Percentiles rank a stretch among this genome's conserved stretches.
Evolutionary conservation across 2,113 vertebrate genomes (phyloP).

Genomic region (Casuarius casuarius): DNA sequence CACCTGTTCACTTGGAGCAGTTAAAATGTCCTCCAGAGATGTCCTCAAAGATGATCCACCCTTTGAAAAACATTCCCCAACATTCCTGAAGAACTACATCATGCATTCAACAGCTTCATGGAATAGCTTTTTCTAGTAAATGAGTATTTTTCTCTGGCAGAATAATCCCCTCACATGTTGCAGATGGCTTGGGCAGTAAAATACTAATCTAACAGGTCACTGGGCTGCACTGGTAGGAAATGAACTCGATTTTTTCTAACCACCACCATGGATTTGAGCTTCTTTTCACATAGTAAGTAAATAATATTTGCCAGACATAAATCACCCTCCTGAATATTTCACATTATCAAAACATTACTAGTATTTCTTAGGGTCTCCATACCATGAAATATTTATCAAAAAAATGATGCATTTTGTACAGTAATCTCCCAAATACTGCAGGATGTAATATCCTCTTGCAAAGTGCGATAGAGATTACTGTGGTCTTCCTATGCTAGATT

Average conservation of each 20-base stretch:
- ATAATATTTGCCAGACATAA: not conserved
- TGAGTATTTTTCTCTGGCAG: not conserved
- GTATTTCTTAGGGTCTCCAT: not conserved
- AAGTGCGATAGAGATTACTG: not conserved
- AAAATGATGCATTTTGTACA: not conserved
- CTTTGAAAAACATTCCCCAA: not conserved
- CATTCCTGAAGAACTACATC: not conserved
- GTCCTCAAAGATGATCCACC: not conserved
- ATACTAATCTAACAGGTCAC: not conserved
- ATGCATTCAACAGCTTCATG: not conserved
- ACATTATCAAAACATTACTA: not conserved
- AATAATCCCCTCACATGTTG: not conserved
- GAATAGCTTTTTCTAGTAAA: not conserved
- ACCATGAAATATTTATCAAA: not conserved
- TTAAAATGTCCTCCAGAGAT: not conserved
- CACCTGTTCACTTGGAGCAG: not conserved
- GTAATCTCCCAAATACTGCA: not conserved
- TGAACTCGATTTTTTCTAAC: fast-evolving
- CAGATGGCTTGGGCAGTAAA: not conserved
- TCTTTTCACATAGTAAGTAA: not conserved
- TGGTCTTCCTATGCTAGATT: not conserved
- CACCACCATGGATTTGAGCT: fast-evolving
- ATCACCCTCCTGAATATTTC: not conserved
- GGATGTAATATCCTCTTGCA: not conserved
- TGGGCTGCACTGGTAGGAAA: not conserved